phyloP scores from a whole-genome alignment of 2,113 vertebrate species.

The Synodontis membranacea region DNA sequence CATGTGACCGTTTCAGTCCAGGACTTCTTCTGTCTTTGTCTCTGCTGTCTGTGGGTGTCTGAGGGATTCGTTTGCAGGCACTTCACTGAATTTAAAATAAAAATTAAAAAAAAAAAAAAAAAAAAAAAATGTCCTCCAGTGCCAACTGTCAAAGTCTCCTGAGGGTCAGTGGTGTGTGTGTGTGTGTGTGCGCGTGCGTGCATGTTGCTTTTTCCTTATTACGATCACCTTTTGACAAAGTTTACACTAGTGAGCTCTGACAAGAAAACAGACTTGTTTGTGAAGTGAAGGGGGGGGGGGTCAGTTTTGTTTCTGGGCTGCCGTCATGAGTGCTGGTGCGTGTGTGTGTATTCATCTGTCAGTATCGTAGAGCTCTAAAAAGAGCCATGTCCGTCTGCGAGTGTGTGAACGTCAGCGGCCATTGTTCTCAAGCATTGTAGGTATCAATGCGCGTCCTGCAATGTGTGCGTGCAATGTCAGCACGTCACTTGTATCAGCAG shows the following conservation, averaged over 20 bases:
- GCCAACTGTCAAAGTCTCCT: conserved; percentile 49
- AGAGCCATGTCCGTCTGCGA: conserved; percentile 31
- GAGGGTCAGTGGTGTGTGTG: conserved; percentile 45
- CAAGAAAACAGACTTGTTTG: not conserved
- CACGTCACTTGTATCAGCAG: conserved; percentile 72
- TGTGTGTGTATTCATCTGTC: conserved; percentile 35
- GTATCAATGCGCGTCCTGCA: not conserved
- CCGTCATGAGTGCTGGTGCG: conserved; percentile 12
- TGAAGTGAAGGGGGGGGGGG: not conserved
- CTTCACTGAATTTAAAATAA: conserved; percentile 47
- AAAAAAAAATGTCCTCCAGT: conserved; percentile 39
- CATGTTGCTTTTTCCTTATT: conserved; percentile 11
- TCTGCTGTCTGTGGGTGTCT: conserved; percentile 14
- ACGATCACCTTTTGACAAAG: not conserved
- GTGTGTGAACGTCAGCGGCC: conserved; percentile 22
- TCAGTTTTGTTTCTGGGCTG: conserved; percentile 14
- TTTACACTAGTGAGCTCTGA: conserved; percentile 8
- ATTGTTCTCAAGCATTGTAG: not conserved
- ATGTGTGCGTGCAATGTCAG: not conserved
- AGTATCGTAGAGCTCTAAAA: conserved; percentile 30
- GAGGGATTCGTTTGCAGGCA: conserved; percentile 46
- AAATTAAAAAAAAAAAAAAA: conserved; percentile 15
- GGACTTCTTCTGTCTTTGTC: not conserved
- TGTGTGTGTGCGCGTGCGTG: conserved; percentile 19
- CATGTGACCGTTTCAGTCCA: too few species aligned